phyloP scores from a whole-genome alignment of 2,113 vertebrate genomes.

The Nymphicus hollandicus region DNA sequence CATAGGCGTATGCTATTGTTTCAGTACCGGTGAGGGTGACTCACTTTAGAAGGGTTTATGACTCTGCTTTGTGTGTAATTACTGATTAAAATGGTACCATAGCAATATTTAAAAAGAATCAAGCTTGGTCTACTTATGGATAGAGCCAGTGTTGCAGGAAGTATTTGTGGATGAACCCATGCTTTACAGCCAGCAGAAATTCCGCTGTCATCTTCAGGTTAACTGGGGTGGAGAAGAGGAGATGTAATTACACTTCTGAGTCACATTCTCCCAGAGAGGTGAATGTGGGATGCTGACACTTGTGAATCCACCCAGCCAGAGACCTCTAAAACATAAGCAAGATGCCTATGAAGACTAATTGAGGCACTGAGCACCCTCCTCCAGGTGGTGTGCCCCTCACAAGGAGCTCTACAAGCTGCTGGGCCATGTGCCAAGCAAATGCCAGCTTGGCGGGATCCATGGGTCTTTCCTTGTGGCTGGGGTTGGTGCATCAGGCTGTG shows the following conservation, averaged over 20 bases:
- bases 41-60: slow-evolving; percentile 23
- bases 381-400: not conserved
- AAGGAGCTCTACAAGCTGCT: not conserved
- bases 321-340: not conserved
- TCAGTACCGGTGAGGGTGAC: not conserved
- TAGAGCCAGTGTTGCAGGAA: not conserved
- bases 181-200: not conserved
- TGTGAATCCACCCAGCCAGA: not conserved
- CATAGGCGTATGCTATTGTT: not conserved
- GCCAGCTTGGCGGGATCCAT: not conserved
- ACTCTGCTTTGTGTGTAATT: slow-evolving; percentile 26
- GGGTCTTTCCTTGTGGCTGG: not conserved
- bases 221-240: not conserved
- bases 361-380: not conserved
- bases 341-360: not conserved
- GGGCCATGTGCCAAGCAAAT: accelerated
- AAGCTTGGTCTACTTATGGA: not conserved
- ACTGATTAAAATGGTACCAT: slow-evolving; percentile 30
- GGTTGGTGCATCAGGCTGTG: accelerated
- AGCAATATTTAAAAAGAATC: slow-evolving; percentile 27
- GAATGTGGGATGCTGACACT: not conserved
- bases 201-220: not conserved
- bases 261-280: not conserved
- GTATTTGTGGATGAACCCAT: not conserved
- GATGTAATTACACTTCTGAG: not conserved